phyloP scores from a whole-genome alignment of 2,797 vertebrate species.

The Squalus acanthias region DNA sequence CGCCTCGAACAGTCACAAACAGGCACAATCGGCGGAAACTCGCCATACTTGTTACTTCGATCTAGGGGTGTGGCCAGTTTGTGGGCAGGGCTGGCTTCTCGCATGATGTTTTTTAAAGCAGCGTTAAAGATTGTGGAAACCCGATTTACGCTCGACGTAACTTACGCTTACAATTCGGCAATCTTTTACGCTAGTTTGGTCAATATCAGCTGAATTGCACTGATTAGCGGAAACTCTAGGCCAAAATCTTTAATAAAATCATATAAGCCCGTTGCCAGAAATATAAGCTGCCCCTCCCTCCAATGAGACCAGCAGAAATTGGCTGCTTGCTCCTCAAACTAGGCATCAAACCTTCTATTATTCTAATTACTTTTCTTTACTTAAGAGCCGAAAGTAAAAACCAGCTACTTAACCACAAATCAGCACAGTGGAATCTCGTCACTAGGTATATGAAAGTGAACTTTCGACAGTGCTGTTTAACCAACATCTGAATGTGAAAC shows the following conservation, averaged over 20 bases:
- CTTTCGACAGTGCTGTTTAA: neutral
- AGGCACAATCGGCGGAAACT: neutral
- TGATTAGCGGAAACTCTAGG: neutral
- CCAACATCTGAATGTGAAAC: neutral
- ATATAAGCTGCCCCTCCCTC: too few species aligned
- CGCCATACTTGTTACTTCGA: neutral
- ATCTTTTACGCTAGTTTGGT: neutral
- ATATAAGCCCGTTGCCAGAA: neutral
- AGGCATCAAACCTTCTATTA: neutral
- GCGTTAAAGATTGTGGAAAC: neutral
- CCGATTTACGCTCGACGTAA: neutral
- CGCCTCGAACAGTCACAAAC: neutral
- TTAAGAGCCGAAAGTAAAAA: neutral
- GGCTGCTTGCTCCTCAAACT: neutral
- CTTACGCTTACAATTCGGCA: neutral
- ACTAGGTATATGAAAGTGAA: neutral
- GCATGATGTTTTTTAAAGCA: neutral
- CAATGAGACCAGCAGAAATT: neutral
- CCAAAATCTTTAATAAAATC: neutral
- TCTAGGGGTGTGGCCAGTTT: too few species aligned
- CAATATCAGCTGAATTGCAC: neutral
- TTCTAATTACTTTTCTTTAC: conserved; percentile 11
- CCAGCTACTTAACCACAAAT: neutral
- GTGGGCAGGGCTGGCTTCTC: neutral
- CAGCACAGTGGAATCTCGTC: neutral